Base-by-base conservation (phyloP, 1,140 invertebrate species). In the Bradysia coprophila region DNA sequence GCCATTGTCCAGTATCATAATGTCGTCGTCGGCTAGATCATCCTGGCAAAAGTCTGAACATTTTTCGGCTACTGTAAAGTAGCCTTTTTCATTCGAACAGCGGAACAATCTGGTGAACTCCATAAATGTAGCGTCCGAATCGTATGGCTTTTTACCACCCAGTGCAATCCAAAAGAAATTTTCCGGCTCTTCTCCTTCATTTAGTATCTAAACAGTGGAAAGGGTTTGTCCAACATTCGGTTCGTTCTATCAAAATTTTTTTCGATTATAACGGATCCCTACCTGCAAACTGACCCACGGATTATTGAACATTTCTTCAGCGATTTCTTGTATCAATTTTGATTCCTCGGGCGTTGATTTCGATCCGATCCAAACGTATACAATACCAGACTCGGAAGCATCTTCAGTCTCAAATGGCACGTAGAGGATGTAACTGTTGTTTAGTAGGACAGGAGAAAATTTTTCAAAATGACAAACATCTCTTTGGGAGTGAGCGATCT, bases 41-140 rank as follows among this genome's bases (percentile, higher is more conserved):
- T 99, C 96, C 83, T 99, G 96, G 66, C 95, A 99, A 66, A 99
- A 99, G 66, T 99, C 96, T 1, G 92, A 89, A 67, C 95, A 98
- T 59, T 99, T 99, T 64, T 99, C 96, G 19, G 93, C 96, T 6
- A 98, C 92, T 4, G 88, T 89, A 56, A 98, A 99, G 62, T 97
- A 98, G 19, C 96, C 96, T 61, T 97, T 97, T 55, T 98, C 95
- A 64, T 98, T 99, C 8, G 94, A 98, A 64, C 96, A 99, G 20
- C 95, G 75, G 64, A 99, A 99, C 8, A 99, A 67, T 45, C 96
- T 69, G 2, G 90, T 92, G 59, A 84, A 87, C 50, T 90, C 76
- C 81, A 98, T 95, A 54, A 85, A 99, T 40, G 84, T 80, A 0
- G 90, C 90, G 59, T 91, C 77, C 39, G 71, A 72, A 19, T 97